These are phyloP conservation scores for Corapipo altera DNA, from an alignment of 2,113 vertebrate genomes.

Conservation along the genomic window DNA sequence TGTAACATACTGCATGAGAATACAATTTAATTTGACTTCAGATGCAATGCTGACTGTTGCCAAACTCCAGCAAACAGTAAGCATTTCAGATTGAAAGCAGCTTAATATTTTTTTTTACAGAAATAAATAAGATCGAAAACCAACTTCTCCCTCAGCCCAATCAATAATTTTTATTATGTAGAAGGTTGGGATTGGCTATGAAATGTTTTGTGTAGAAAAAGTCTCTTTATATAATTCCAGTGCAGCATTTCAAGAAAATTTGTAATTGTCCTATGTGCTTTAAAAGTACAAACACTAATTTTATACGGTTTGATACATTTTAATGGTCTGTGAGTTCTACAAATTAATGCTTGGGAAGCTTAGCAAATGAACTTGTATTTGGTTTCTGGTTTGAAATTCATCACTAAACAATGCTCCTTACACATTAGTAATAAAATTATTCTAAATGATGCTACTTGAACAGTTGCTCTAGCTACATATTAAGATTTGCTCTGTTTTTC, in stretches of 20 bases:
- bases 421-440: constrained; percentile 80
- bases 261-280: neutral
- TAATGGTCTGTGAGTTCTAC: neutral
- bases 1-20: constrained; percentile 71
- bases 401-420: constrained; percentile 75
- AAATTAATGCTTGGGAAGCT: neutral
- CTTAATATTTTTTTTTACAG: neutral
- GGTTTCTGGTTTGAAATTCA: constrained; percentile 60
- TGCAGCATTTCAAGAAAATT: neutral
- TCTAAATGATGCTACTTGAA: constrained; percentile 85
- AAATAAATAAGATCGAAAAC: constrained; percentile 59
- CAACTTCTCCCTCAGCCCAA: constrained; percentile 63
- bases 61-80: constrained; percentile 51
- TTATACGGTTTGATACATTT: constrained; percentile 12
- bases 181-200: constrained; percentile 30
- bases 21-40: constrained; percentile 77
- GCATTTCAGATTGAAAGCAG: constrained; percentile 28
- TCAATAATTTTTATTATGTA: constrained; percentile 70
- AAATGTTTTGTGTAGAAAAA: constrained; percentile 25
- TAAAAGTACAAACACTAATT: constrained; percentile 22
- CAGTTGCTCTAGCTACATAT: constrained; percentile 75
- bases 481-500: constrained; percentile 84
- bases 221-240: neutral
- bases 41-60: constrained; percentile 58
- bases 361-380: constrained; percentile 49